Base-by-base conservation (phyloP, 2,797 vertebrate species). In the Thamnophis elegans region DNA sequence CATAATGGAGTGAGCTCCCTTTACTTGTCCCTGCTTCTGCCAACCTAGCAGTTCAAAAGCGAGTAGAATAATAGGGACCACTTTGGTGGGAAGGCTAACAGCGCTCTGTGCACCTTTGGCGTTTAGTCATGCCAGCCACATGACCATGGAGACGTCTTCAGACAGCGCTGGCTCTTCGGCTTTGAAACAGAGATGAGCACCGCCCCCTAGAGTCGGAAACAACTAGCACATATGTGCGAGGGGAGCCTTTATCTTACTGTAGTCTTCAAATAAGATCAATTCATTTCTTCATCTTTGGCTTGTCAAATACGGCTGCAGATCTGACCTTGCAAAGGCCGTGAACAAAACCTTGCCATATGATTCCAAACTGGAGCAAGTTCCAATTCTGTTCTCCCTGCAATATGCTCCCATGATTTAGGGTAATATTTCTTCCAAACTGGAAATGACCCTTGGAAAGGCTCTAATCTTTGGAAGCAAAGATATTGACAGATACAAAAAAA, bases 211-310 rank as follows among this genome's bases (percentile, higher is more conserved):
- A 51, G 47, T 51, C 47, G 5, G 47, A 47, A 51, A 51, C 47
- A 51, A 51, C 47, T 51, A 51, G 47, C 6, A 51, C 47, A 51
- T 51, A 51, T 51, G 47, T 51, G 47, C 6, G 47, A 51, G 47
- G 47, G 47, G 47, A 51, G 47, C 47, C 47, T 51, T 51, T 51
- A 51, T 5, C 47, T 51, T 91, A 93, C 11, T 65, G 26, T 16
- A 68, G 87, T 26, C 85, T 4, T 36, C 68, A 88, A 92, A 55
- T 47, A 89, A n/a, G 93, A 82, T 78, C 94, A 20, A 58, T 56
- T 56, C 32, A 87, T 87, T 36, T 58, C 55, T 56, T 20, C 20
- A 36, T 58, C n/a, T 58, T 56, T 58, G 54, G 86, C 56, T 56
- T 56, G 54, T 42, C 32, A 54, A 58, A 56, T 53, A 25, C n/a